Evolutionary conservation across 2,888 invertebrate species (phyloP), one percentile per base, ranked within the genome.

Genomic region (Sisyra terminalis): DNA sequence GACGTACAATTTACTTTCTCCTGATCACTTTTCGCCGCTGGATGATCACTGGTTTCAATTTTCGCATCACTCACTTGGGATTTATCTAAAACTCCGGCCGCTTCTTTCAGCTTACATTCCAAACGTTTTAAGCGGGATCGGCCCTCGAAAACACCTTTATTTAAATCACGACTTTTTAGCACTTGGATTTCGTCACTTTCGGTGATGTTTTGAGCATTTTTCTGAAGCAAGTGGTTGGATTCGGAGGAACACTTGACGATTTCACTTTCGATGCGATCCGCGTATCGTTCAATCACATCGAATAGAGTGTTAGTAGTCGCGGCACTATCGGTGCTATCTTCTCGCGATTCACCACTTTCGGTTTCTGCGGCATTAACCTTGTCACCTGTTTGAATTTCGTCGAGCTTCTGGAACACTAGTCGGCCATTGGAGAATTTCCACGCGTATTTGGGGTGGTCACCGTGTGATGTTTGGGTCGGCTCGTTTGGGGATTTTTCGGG

Each of bases 41-140:
- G 29, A 16, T 39, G 29, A 29, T 32, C 40, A 39, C 37, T 37
- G 34, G 10, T 32, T 18, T 1, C 34, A 38, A 8, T 17, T 9
- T 40, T 35, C 15, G 44, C 43, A 29, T 11, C 16, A 18, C 16
- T 16, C 13, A 9, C 2, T 1, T 10, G 6, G 5, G 31, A 30
- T 3, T 18, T 15, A 9, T 57, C 56, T 32, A 51, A 53, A 45
- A 60, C 52, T 7, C 58, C 58, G 11, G 50, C 51, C 30, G 56
- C 56, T 46, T 56, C 50, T 47, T 53, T 53, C 31, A 62, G 48
- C 47, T 60, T 60, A 48, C 62, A 58, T 52, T 69, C 68, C 42
- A 70, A 54, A 44, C 66, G 60, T 51, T 67, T 67, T 43, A 70
- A 53, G 39, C 69, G 58, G 42, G 65, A 64, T 50, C 62, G 63